These are phyloP conservation scores for Phyllostomus discolor DNA, from an alignment of 2,113 vertebrate genomes.

Conservation along the genomic window DNA sequence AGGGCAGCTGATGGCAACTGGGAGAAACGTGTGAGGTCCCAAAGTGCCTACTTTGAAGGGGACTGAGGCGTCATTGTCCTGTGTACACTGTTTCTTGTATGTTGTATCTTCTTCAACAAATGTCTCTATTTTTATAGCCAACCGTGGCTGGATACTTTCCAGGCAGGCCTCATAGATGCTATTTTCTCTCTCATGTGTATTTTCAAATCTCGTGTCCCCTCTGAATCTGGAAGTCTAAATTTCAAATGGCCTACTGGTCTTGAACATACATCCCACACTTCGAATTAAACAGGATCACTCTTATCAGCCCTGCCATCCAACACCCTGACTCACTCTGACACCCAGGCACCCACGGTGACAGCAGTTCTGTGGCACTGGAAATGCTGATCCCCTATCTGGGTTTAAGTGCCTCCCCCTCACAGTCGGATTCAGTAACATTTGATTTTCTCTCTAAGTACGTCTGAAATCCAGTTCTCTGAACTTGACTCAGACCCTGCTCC, in stretches of 20 bases:
- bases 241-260: not conserved
- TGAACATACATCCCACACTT: not conserved
- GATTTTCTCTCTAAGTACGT: not conserved
- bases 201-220: not conserved
- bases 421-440: not conserved
- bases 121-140: no score
- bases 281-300: not conserved
- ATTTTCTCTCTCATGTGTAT: not conserved
- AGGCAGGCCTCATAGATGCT: not conserved
- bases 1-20: no score
- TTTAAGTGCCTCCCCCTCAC: not conserved
- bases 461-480: not conserved
- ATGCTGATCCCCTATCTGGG: no score
- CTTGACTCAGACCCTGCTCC: not conserved
- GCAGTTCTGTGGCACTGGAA: not conserved
- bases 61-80: no score
- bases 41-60: no score
- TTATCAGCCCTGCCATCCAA: not conserved
- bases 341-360: fast-evolving
- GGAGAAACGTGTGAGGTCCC: no score
- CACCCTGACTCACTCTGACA: fast-evolving
- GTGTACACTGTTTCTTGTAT: no score
- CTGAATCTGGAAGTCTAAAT: not conserved
- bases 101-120: no score
- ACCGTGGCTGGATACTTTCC: no score